Conservation (phyloP, 1,140 invertebrate genomes). For the Drosophila yakuba region DNA sequence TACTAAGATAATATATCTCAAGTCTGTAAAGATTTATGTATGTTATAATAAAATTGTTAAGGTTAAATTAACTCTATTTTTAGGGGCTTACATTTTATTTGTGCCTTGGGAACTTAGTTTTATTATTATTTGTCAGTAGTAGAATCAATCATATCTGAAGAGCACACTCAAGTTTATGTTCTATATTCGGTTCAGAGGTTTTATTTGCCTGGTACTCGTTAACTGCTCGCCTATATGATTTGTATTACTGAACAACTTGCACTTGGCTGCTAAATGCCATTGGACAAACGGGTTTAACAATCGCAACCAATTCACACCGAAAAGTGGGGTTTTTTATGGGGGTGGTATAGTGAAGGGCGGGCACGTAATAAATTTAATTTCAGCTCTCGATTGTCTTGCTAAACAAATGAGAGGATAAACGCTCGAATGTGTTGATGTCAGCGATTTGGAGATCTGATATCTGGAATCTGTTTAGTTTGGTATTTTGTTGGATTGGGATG, state of each 20-base stretch:
- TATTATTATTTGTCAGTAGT: neutral
- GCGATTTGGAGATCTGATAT: constrained; percentile 11
- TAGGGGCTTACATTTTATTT: too few relatives aligned
- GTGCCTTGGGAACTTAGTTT: too few relatives aligned
- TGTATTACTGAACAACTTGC: constrained; percentile 59
- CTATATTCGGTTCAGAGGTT: neutral
- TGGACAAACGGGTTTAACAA: constrained; percentile 65
- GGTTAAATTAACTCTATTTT: too few relatives aligned
- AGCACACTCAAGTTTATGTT: neutral
- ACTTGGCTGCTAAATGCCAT: constrained; percentile 69
- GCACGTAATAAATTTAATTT: constrained; percentile 67
- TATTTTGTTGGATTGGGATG: constrained; percentile 39
- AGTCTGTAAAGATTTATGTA: neutral
- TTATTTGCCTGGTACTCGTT: constrained; percentile 8
- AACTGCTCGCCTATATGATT: constrained; percentile 18
- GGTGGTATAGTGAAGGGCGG: constrained; percentile 23
- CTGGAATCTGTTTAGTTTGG: constrained; percentile 21
- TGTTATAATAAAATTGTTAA: neutral
- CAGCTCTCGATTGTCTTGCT: constrained; percentile 32
- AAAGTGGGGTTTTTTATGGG: constrained; percentile 10
- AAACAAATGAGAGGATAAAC: constrained; percentile 30
- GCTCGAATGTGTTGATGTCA: constrained; percentile 37
- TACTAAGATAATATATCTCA: neutral
- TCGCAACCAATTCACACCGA: constrained; percentile 48
- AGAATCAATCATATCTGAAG: neutral